phyloP scores from a whole-genome alignment of 30 jellyfish, hydroid and myxozoan genomes.

The Hydra vulgaris region DNA sequence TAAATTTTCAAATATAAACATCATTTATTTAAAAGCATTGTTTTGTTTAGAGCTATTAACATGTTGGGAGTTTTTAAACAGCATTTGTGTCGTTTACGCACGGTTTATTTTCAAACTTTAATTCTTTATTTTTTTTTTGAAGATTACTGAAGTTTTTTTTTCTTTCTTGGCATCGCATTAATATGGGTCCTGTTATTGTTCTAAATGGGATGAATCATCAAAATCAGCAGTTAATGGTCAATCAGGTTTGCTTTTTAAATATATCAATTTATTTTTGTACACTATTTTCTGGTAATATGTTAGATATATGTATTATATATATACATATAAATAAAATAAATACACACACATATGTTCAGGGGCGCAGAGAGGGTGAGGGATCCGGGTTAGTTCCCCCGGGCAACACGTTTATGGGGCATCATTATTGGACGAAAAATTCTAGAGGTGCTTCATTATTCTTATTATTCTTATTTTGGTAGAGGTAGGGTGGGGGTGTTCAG shows the following conservation, averaged over 20 bases:
- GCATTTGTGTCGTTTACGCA: background rate
- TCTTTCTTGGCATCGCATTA: background rate
- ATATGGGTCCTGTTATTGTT: background rate
- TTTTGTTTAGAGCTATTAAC: background rate
- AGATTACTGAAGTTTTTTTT: background rate
- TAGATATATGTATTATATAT: too few relatives aligned
- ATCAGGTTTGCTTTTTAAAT: constrained; percentile 25
- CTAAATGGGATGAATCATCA: constrained; percentile 20
- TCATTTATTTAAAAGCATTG: background rate
- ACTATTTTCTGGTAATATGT: too few relatives aligned
- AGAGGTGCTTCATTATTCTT: too few relatives aligned
- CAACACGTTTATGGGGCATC: too few relatives aligned
- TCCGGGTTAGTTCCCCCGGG: too few relatives aligned
- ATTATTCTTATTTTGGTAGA: too few relatives aligned
- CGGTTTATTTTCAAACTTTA: background rate
- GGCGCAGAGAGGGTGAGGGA: too few relatives aligned
- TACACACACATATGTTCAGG: too few relatives aligned
- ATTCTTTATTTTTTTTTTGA: background rate
- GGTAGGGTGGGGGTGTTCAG: too few relatives aligned
- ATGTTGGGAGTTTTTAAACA: background rate
- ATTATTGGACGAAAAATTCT: too few relatives aligned
- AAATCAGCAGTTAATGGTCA: constrained; percentile 12
- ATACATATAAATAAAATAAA: too few relatives aligned
- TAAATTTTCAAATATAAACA: background rate
- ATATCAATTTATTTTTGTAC: too few relatives aligned